phyloP scores from a whole-genome alignment of 2,888 invertebrate species.

The Idaea aversata region DNA sequence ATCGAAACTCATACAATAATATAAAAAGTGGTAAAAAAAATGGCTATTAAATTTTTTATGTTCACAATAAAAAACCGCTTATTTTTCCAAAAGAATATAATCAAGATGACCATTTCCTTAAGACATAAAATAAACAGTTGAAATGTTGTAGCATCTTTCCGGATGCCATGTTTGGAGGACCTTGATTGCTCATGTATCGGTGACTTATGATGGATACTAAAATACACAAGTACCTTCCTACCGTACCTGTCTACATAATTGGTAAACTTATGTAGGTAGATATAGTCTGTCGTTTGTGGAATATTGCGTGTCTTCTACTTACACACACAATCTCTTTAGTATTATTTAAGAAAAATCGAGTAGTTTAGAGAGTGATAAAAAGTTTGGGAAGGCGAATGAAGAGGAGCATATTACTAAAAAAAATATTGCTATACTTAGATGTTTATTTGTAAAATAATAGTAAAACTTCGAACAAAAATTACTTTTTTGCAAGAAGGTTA shows the following conservation, averaged over 20 bases:
- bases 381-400: too few species aligned
- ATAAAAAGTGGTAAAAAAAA: background rate
- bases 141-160: conserved; percentile 6
- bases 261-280: background rate
- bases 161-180: conserved; percentile 9
- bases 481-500: too few species aligned
- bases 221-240: background rate
- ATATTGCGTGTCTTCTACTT: background rate
- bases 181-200: conserved; percentile 3
- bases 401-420: too few species aligned
- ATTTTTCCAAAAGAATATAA: background rate
- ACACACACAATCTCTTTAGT: too few species aligned
- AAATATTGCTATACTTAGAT: too few species aligned
- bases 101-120: background rate
- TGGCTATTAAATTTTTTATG: background rate
- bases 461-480: too few species aligned
- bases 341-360: too few species aligned
- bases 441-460: too few species aligned
- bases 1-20: conserved; percentile 3
- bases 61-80: background rate
- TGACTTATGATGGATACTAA: background rate
- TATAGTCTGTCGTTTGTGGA: background rate
- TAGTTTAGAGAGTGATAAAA: too few species aligned
- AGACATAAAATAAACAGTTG: background rate
- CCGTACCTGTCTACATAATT: background rate